Evolutionary conservation across 2,113 vertebrate genomes (phyloP), one percentile per base, ranked within the genome.

Genomic region (Crocuta crocuta): DNA sequence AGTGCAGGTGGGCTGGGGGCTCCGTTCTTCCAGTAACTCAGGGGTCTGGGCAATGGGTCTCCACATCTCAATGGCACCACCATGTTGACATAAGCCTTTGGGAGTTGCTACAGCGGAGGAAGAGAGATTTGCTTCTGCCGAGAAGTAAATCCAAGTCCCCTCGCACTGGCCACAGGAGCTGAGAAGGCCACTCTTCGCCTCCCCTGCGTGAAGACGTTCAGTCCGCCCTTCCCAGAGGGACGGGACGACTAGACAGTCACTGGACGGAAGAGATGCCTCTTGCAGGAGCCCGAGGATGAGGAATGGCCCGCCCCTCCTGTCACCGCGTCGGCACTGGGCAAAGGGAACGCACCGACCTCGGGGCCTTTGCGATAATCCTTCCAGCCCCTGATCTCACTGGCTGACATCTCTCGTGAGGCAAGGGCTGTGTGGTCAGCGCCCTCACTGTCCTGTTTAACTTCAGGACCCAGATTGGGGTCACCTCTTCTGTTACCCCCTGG

Each of bases 241-340:
- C 7, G 0, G 26, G 66, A 31, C 23, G 53, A 21, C 43, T 12
- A 5, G 39, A 43, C 12, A 6, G 15, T 17, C 11, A 2, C 21
- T 23, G 76, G 31, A 31, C 17, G 12, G 13, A 71, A 33, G 65
- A 19, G 45, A 33, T 21, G 16, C 12, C 70, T 48, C n/a, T 55
- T 9, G 5, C 19, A 24, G 33, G 19, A 23, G 74, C 31, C 11
- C 16, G 21, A 58, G 55, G 61, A 68, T 3, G 15, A 45, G 33
- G 45, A 23, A 12, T 68, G 16, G 8, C 15, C 83, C 9, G 4
- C 33, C 76, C 31, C 53, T 55, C 13, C 15, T 8, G 21, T 45
- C 83, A 45, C 12, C 5, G 4, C 8, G 21, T 45, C 24, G 10
- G 2, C 76, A 33, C 23, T 2, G 43, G n/a, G n/a, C 86, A 1